Evolutionary conservation across 2,888 invertebrate genomes (phyloP), one percentile per base, ranked within the genome.

Genomic region (Teleiodes luculella): DNA sequence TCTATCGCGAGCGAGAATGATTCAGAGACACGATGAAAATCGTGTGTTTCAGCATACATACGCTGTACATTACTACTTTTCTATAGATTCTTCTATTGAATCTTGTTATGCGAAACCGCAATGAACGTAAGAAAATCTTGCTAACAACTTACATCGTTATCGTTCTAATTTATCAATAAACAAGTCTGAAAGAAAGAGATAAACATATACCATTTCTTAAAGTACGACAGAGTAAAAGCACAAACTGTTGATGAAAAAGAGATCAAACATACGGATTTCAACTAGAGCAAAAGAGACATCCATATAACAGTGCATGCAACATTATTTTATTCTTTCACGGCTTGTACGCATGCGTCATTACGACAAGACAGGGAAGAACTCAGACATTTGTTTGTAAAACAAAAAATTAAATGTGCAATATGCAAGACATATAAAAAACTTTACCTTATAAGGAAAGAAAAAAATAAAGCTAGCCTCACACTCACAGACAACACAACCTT

Each of bases 281-380:
- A 0, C 14, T 55, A 53, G 79, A 56, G 59, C 58, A 72, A 86
- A 57, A 59, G 80, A 77, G 82, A 83, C 37, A 59, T 54, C 56
- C 60, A 72, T 68, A 80, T 75, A 77, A 78, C 78, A 80, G 72
- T 72, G 63, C 62, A 61, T 66, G 67, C 76, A 75, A 74, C 70
- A 73, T 67, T 65, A 71, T 67, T 74, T 76, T 75, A 76, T 74
- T 71, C 64, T 65, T 66, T 72, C 66, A 72, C 66, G 78, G 78
- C 83, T 82, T 82, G 81, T 78, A 81, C 88, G 87, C 89, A 87
- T 88, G 88, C 88, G 88, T 86, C 81, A 87, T 75, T 76, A 69
- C 58, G 61, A 60, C 62, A 60, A 52, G 20, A 36, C 86, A 86
- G 87, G 74, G 71, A 49, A 61, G 75, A 60, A 79, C 60, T 78